A percentile compares a stretch with the other conserved stretches of the same genome.
Conservation (phyloP, 2,113 vertebrate genomes). For the Chroicocephalus ridibundus region DNA sequence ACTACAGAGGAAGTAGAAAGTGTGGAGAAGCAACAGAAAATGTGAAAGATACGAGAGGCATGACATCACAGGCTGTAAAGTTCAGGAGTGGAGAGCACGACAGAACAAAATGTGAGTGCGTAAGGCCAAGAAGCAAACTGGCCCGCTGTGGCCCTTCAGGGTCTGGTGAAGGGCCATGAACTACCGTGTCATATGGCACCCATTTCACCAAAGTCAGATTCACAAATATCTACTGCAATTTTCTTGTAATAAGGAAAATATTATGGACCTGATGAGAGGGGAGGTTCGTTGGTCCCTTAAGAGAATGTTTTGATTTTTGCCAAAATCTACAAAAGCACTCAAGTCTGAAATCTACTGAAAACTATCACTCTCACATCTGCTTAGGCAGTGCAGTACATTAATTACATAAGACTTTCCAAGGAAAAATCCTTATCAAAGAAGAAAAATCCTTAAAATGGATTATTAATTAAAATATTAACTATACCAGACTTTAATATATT, state of each 20-base stretch:
- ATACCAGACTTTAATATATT: not conserved
- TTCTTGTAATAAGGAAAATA: not conserved
- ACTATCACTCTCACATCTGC: not conserved
- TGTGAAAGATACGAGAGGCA: not conserved
- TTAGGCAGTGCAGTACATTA: not conserved
- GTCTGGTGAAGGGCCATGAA: fast-evolving
- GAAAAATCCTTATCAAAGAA: not conserved
- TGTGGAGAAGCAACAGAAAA: not conserved
- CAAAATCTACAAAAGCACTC: not conserved
- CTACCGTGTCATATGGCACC: not conserved
- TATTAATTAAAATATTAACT: not conserved
- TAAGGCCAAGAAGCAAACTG: not conserved
- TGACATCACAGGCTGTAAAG: not conserved
- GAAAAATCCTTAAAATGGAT: not conserved
- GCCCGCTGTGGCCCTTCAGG: not conserved
- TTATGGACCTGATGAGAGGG: not conserved
- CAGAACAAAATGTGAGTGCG: not conserved
- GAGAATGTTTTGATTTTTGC: not conserved
- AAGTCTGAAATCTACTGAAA: not conserved
- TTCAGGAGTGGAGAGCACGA: not conserved
- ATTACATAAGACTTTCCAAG: not conserved
- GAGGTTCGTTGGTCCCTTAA: not conserved
- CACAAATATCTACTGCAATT: not conserved
- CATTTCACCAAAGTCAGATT: not conserved
- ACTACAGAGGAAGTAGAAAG: not conserved